A percentile compares a stretch with the other conserved stretches of the same genome.
These are phyloP conservation scores for Thryonomys swinderianus DNA, from an alignment of 2,113 vertebrate species.

Conservation along the genomic window DNA sequence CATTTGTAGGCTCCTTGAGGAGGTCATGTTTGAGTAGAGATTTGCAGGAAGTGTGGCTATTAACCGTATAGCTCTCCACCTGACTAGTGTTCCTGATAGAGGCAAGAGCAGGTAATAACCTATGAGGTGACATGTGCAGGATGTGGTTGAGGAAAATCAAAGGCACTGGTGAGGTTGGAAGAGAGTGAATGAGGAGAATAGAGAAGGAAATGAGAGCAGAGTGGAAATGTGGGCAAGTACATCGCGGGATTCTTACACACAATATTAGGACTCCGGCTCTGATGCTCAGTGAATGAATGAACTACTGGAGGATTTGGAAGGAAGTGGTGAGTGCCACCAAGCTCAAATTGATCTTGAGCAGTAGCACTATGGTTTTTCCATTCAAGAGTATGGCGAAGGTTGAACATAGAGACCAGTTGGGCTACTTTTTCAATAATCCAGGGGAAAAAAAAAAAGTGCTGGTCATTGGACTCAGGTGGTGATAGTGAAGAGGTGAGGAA, in stretches of 20 bases:
- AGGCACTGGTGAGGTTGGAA: not conserved
- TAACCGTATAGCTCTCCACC: not conserved
- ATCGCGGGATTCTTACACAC: not conserved
- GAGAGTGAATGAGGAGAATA: not conserved
- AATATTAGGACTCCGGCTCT: not conserved
- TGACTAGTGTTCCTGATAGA: not conserved
- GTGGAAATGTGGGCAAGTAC: not conserved
- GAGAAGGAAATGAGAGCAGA: not conserved
- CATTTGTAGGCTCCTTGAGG: not conserved
- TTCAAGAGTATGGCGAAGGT: not conserved
- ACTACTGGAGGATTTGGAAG: not conserved
- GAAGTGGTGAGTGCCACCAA: not conserved
- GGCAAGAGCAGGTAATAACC: not conserved
- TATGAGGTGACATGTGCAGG: not conserved
- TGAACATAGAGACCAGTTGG: not conserved
- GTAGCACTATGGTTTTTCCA: not conserved
- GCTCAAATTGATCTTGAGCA: not conserved
- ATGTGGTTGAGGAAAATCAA: not conserved
- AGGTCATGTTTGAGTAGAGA: not conserved
- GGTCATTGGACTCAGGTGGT: not conserved
- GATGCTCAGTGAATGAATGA: constrained; percentile 37
- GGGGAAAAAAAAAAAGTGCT: not conserved
- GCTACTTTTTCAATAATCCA: not conserved
- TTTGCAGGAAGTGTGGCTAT: not conserved
- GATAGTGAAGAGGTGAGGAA: not conserved